A percentile compares a stretch with the other conserved stretches of the same genome.
Conservation (phyloP, 2,113 vertebrate genomes). For the Casuarius casuarius region DNA sequence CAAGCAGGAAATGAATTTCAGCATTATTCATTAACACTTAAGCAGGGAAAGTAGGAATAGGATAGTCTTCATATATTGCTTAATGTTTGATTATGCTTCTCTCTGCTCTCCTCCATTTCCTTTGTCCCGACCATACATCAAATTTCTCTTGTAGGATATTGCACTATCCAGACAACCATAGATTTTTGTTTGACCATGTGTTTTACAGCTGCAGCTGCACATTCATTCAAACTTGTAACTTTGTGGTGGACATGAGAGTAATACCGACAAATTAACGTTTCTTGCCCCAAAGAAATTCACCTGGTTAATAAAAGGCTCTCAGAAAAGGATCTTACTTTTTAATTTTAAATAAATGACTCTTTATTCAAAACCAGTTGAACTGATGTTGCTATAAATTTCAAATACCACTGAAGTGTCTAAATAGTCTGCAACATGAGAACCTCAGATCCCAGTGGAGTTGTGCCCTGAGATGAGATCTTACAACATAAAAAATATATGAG, state of each 20-base stretch:
- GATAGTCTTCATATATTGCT: not conserved
- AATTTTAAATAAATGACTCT: not conserved
- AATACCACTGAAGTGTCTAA: not conserved
- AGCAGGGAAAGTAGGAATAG: not conserved
- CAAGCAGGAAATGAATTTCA: not conserved
- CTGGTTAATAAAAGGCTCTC: not conserved
- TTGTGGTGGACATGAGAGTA: not conserved
- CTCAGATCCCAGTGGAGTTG: not conserved
- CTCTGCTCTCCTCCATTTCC: not conserved
- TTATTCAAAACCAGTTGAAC: not conserved
- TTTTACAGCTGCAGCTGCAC: not conserved
- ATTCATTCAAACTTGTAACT: not conserved
- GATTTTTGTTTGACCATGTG: not conserved
- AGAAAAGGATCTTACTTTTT: not conserved
- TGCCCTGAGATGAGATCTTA: not conserved
- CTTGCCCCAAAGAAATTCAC: not conserved
- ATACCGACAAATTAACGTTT: not conserved
- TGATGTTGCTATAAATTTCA: not conserved
- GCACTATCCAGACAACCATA: not conserved
- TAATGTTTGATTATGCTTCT: not conserved
- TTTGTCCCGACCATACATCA: not conserved
- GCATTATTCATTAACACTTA: not conserved
- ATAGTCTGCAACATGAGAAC: not conserved
- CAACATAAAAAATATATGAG: not conserved
- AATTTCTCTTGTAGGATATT: not conserved